Evolutionary conservation across 1,140 invertebrate genomes (phyloP), one percentile per base, ranked within the genome.

Genomic region (Bombus terrestris): DNA sequence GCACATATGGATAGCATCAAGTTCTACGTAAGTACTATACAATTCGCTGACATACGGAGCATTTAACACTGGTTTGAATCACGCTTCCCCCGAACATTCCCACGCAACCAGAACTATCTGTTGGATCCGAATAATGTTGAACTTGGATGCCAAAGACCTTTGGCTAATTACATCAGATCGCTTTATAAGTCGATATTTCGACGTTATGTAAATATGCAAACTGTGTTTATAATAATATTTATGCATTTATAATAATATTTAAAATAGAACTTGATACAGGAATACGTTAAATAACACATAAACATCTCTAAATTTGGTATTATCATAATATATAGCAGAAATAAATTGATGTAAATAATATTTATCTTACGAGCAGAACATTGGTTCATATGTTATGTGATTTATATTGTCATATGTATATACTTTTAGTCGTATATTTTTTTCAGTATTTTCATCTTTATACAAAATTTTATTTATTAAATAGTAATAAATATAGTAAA

Each of bases 91-190:
- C 18, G 25, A 79, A 79, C 10, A 22, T 59, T 84, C 57, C 13
- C 39, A 72, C 15, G 62, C 75, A 35, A 43, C 39, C 37, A 43
- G 35, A 59, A 78, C 35, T 77, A 37, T 72, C 53, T 62, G 47
- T 73, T 57, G 47, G 37, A 66, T 79, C 28, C 28, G 28, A 81
- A 73, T 81, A 37, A 62, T 81, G 62, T 73, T 73, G 47, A 73
- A 80, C 78, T 80, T 80, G 78, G 68, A 79, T 79, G 39, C n/a
- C 39, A 64, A 22, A 79, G 41, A 39, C 68, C 35, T 71, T 71
- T 39, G 68, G 35, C 68, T 39, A 13, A 28, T 22, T 39, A 37
- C 35, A 25, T 35, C 22, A 10, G 10, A 39, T 69, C 35, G 4
- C 37, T 71, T 28, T 28, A 28, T 28, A 39, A 71, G 37, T 2